phyloP scores from a whole-genome alignment of 2,888 invertebrate genomes.

The Diaphora mendica region DNA sequence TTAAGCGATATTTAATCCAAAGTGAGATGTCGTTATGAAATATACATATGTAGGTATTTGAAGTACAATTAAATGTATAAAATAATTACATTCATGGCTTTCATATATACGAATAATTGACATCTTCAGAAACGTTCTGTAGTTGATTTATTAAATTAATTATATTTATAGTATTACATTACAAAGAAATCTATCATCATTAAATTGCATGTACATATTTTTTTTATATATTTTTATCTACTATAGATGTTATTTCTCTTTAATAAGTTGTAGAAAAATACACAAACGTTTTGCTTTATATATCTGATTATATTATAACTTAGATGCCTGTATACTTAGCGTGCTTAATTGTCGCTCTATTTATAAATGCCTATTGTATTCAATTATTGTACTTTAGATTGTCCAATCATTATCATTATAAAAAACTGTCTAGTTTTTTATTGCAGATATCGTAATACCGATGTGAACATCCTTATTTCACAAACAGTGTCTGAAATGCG shows the following conservation, averaged over 20 bases:
- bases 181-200: background rate
- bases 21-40: too few relatives aligned
- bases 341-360: constrained; percentile 20
- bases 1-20: too few relatives aligned
- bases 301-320: background rate
- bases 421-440: constrained; percentile 19
- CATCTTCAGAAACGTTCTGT: background rate
- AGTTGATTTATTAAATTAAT: background rate
- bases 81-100: background rate
- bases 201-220: background rate
- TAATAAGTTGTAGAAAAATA: background rate
- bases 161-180: too few relatives aligned
- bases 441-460: constrained; percentile 13
- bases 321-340: constrained; percentile 17
- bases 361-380: constrained; percentile 27
- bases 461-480: constrained; percentile 17
- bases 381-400: constrained; percentile 17
- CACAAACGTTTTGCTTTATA: background rate
- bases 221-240: background rate
- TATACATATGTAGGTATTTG: background rate
- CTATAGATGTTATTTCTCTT: background rate
- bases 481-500: background rate
- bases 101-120: background rate
- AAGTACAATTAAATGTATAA: background rate
- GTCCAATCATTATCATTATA: constrained; percentile 16